Percentiles rank a stretch among this genome's conserved stretches.
Evolutionary conservation across 2,888 invertebrate genomes (phyloP).

Genomic region (Cheilosia impressa): DNA sequence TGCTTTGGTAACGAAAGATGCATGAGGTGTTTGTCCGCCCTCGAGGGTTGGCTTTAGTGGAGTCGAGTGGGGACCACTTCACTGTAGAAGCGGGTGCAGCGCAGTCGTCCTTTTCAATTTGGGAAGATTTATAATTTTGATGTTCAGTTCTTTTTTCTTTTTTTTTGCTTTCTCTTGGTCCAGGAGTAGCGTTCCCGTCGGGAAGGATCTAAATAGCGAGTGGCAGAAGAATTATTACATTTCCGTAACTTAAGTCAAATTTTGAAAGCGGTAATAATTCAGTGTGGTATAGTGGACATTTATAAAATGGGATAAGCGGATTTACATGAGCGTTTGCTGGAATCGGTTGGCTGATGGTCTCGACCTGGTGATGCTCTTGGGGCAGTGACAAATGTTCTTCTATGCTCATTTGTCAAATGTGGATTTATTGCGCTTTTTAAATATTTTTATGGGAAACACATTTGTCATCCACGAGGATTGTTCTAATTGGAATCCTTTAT

Average conservation of each 20-base stretch:
- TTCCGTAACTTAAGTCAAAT: conserved; percentile 72
- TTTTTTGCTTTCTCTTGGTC: not conserved
- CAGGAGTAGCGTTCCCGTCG: conserved; percentile 2
- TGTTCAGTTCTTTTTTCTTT: conserved; percentile 24
- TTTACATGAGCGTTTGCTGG: conserved; percentile 39
- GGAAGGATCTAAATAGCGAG: conserved; percentile 57
- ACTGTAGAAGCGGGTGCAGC: conserved; percentile 40
- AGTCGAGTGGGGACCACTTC: conserved; percentile 34
- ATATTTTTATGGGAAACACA: conserved; percentile 21
- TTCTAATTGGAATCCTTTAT: conserved; percentile 33
- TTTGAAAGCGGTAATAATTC: conserved; percentile 69
- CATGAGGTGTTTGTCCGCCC: conserved; percentile 51
- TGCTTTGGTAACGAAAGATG: conserved; percentile 49
- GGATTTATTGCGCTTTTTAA: conserved; percentile 54
- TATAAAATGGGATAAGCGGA: conserved; percentile 68
- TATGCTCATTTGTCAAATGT: conserved; percentile 69
- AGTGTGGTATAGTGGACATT: conserved; percentile 70
- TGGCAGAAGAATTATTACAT: conserved; percentile 73
- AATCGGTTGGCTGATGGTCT: conserved; percentile 37
- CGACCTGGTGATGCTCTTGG: conserved; percentile 54
- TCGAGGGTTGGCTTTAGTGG: conserved; percentile 2
- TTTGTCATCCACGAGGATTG: conserved; percentile 12
- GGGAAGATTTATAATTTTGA: conserved; percentile 66
- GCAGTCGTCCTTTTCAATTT: conserved; percentile 70
- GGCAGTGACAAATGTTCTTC: conserved; percentile 55